phyloP scores from a whole-genome alignment of 2,797 vertebrate genomes.

The Intellagama lesueurii region DNA sequence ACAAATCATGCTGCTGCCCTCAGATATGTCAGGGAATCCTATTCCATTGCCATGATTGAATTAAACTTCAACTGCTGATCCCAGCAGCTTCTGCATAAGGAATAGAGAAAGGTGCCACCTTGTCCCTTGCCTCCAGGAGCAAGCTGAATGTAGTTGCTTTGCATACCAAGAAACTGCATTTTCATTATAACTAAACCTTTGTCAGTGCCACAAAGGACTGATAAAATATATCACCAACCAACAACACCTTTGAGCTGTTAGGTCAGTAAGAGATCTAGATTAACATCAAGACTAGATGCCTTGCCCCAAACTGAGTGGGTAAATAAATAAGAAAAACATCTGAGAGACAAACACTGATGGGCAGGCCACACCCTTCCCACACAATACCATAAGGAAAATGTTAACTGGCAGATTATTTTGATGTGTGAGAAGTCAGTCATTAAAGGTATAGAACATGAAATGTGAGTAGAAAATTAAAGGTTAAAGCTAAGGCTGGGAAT shows the following conservation, averaged over 20 bases:
- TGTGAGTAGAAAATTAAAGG: neutral
- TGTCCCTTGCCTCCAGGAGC: neutral
- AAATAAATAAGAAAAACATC: slow-evolving; percentile 26
- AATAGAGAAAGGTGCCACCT: neutral
- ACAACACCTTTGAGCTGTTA: slow-evolving; percentile 17
- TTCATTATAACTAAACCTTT: neutral
- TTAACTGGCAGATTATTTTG: slow-evolving; percentile 28
- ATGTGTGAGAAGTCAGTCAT: neutral
- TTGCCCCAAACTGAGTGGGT: neutral
- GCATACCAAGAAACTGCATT: neutral
- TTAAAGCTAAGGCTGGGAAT: neutral
- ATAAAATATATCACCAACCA: slow-evolving; percentile 21
- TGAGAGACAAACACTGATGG: slow-evolving; percentile 19
- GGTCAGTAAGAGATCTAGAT: slow-evolving; percentile 50
- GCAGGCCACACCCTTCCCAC: slow-evolving; percentile 26
- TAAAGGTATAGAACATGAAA: neutral
- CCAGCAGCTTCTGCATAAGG: neutral
- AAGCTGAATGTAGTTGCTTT: neutral
- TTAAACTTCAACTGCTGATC: neutral
- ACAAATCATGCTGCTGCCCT: too few species aligned
- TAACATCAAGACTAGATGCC: slow-evolving; percentile 52
- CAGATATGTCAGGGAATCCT: neutral
- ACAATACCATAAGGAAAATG: slow-evolving; percentile 30
- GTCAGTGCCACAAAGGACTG: neutral
- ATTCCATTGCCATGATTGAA: neutral